Evolutionary conservation across 2,113 vertebrate genomes (phyloP).

Genomic region (Myocastor coypus): DNA sequence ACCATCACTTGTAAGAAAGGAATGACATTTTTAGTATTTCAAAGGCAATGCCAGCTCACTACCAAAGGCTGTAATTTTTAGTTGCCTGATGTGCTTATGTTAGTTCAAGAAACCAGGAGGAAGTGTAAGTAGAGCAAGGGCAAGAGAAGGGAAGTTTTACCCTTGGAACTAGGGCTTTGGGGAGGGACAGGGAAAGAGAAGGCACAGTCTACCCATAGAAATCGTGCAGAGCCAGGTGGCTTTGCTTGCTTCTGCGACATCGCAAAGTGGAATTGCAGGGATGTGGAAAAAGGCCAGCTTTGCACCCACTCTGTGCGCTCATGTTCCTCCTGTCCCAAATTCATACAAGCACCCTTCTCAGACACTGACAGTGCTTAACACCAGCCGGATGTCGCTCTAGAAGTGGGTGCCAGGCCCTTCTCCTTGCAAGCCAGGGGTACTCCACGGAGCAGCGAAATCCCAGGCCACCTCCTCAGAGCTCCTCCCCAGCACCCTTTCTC

Average conservation of each 20-base stretch:
- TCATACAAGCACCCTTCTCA: neutral
- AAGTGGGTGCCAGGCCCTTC: neutral
- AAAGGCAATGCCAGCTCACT: neutral
- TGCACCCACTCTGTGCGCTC: accelerated
- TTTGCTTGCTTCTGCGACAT: neutral
- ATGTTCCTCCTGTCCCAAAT: neutral
- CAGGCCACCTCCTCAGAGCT: neutral
- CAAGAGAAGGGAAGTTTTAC: accelerated
- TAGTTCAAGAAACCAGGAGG: neutral
- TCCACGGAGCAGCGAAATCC: neutral
- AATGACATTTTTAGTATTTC: neutral
- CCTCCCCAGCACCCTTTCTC: neutral
- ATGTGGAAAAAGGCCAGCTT: neutral
- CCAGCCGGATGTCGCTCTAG: neutral
- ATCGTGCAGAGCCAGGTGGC: accelerated
- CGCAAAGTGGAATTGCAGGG: neutral
- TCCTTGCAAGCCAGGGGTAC: neutral
- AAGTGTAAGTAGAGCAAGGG: neutral
- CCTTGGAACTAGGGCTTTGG: neutral
- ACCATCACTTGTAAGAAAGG: neutral
- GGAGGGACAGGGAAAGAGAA: neutral
- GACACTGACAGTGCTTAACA: neutral
- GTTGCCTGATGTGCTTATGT: neutral
- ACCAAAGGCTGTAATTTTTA: neutral
- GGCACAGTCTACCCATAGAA: neutral